Conservation (phyloP, 2,113 vertebrate genomes). For the Lota lota region DNA sequence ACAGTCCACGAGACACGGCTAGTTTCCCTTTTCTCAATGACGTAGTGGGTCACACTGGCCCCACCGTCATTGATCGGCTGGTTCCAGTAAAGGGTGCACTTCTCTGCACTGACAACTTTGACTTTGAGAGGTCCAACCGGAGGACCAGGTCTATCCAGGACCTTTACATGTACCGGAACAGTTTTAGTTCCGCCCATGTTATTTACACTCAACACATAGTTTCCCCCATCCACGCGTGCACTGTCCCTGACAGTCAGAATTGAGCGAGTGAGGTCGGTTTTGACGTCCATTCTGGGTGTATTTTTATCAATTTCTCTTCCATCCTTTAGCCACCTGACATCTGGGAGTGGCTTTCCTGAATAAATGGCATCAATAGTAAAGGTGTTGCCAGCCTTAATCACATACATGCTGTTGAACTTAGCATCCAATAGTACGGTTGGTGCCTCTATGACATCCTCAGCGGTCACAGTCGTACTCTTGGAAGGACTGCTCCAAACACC, state of each 20-base stretch:
- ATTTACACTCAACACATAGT: constrained; percentile 85
- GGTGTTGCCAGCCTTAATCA: constrained; percentile 88
- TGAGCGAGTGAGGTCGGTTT: constrained; percentile 86
- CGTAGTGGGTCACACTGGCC: constrained; percentile 87
- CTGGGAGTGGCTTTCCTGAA: constrained; percentile 90
- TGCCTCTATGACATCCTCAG: constrained; percentile 93
- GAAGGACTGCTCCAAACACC: constrained; percentile 90
- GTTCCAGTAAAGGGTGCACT: constrained; percentile 91
- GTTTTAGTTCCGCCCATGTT: constrained; percentile 91
- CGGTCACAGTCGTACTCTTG: constrained; percentile 86
- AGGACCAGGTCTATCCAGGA: constrained; percentile 93
- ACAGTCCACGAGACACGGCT: constrained; percentile 95
- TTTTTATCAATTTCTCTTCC: constrained; percentile 88
- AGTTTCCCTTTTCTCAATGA: constrained; percentile 95
- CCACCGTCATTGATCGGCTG: constrained; percentile 91
- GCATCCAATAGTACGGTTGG: constrained; percentile 87
- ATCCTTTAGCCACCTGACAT: constrained; percentile 87
- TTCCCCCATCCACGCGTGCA: constrained; percentile 86
- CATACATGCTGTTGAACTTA: constrained; percentile 85
- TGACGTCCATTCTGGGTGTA: constrained; percentile 89
- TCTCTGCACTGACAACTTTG: constrained; percentile 90
- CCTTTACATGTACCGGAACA: constrained; percentile 88
- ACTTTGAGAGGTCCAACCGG: constrained; percentile 86
- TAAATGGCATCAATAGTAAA: constrained; percentile 93
- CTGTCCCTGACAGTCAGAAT: constrained; percentile 87